Evolutionary conservation across 2,797 vertebrate species (phyloP), one percentile per base, ranked within the genome.

Genomic region (Propithecus perrieri): DNA sequence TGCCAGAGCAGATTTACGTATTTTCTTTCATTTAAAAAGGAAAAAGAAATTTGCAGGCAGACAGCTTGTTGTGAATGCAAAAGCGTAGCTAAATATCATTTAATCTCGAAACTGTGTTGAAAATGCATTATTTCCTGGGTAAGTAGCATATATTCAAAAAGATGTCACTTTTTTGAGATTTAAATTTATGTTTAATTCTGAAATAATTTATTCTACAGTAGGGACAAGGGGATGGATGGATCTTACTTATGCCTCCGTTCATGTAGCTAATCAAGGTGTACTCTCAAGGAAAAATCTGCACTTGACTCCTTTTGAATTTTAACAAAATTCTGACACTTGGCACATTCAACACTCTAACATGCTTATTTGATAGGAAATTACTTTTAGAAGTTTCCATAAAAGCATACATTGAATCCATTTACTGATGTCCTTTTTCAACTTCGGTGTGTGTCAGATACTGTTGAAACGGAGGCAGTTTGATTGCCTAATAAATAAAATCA

Each of bases 171-270:
- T 69, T 48, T 48, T 96, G 71, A 67, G 90, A 95, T 97, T 96
- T 97, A 76, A 96, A 97, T 95, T 87, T 63, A 43, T 92, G 48
- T 94, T 96, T 97, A 94, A 67, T 50, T 97, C 95, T 95, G 85
- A 35, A 96, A 84, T 92, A 94, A 96, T 81, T 61, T 17, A 4
- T 92, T 97, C 57, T 67, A 4, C 57, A 46, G 78, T 71, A 50
- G 26, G 83, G 75, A 74, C 50, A 85, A 48, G 92, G 28, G 87
- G 74, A 65, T 96, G 50, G 24, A 57, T 59, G 38, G 55, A 57
- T 83, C 80, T 98, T 94, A 93, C 88, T 92, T 88, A 72, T 46
- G 48, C n/a, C 86, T 93, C 46, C 0, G 0, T 91, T 93, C 74
- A 2, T 85, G 59, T 63, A 80, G 87, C 81, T 96, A 33, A 92